These are phyloP conservation scores for Channa argus DNA, from an alignment of 2,113 vertebrate species.

Conservation along the genomic window DNA sequence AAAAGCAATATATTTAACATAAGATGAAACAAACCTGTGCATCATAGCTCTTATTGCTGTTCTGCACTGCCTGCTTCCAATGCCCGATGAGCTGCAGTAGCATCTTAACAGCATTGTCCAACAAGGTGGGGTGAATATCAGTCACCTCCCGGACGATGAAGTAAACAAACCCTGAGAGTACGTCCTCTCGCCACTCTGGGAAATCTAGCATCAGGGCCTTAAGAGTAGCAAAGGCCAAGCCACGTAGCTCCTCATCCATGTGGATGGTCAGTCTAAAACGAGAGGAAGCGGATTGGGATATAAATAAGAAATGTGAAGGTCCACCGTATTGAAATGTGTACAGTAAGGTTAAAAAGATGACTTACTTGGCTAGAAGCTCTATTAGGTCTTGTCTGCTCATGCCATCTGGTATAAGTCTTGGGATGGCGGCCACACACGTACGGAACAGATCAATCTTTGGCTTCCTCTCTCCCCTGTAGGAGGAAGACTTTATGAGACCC, in stretches of 20 bases:
- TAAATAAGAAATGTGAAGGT: not conserved
- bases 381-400: slow-evolving; percentile 99
- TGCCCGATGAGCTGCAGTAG: slow-evolving; percentile 96
- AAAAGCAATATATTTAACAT: not conserved
- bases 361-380: slow-evolving; percentile 95
- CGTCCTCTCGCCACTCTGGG: slow-evolving; percentile 97
- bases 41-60: slow-evolving; percentile 91
- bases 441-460: slow-evolving; percentile 99
- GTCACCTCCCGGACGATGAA: slow-evolving; percentile 98
- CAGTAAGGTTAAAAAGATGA: not conserved
- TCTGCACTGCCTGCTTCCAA: slow-evolving; percentile 95
- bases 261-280: slow-evolving; percentile 92
- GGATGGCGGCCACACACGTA: slow-evolving; percentile 98
- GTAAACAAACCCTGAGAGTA: slow-evolving; percentile 96
- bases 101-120: slow-evolving; percentile 99
- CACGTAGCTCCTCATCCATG: slow-evolving; percentile 98
- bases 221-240: slow-evolving; percentile 96
- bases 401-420: slow-evolving; percentile 96
- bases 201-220: slow-evolving; percentile 98
- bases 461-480: slow-evolving; percentile 94
- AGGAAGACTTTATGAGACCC: slow-evolving; percentile 36
- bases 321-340: not conserved
- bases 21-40: slow-evolving; percentile 83
- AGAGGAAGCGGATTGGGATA: not conserved
- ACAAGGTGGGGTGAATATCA: slow-evolving; percentile 93